A percentile compares a stretch with the other conserved stretches of the same genome.
phyloP scores from a whole-genome alignment of 2,888 invertebrate genomes.

The Leistus spinibarbis region DNA sequence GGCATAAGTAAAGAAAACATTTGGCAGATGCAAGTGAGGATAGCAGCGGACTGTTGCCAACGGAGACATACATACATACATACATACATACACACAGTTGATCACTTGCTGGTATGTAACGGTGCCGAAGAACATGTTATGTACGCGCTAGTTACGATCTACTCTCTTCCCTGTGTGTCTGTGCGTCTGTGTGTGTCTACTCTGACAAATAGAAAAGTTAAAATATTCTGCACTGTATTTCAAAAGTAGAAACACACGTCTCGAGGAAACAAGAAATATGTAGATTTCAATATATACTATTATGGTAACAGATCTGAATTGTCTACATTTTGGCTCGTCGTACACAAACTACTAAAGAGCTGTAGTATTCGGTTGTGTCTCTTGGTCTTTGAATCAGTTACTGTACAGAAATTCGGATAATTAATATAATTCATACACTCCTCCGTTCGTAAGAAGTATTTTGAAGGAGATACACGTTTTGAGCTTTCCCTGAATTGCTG shows the following conservation, averaged over 20 bases:
- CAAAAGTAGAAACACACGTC: neutral
- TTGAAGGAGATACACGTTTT: no score
- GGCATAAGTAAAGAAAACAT: slow-evolving; percentile 30
- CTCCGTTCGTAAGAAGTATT: no score
- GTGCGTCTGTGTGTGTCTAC: neutral
- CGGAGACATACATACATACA: no score
- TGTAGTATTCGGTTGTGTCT: no score
- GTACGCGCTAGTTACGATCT: slow-evolving; percentile 14
- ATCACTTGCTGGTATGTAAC: slow-evolving; percentile 23
- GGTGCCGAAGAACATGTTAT: slow-evolving; percentile 15
- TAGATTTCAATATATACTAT: neutral
- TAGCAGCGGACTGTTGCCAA: slow-evolving; percentile 6
- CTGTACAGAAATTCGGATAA: no score
- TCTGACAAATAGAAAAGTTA: neutral
- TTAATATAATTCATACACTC: no score
- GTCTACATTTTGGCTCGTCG: no score
- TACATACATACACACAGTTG: no score
- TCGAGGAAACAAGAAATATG: neutral
- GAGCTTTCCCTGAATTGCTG: no score
- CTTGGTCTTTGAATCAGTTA: no score
- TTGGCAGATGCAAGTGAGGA: slow-evolving; percentile 6
- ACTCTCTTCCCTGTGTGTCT: neutral
- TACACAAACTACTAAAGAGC: no score
- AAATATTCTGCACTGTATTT: neutral
- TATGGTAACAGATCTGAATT: no score